Conservation (phyloP, 2,888 invertebrate genomes). For the Epiblema foenella region DNA sequence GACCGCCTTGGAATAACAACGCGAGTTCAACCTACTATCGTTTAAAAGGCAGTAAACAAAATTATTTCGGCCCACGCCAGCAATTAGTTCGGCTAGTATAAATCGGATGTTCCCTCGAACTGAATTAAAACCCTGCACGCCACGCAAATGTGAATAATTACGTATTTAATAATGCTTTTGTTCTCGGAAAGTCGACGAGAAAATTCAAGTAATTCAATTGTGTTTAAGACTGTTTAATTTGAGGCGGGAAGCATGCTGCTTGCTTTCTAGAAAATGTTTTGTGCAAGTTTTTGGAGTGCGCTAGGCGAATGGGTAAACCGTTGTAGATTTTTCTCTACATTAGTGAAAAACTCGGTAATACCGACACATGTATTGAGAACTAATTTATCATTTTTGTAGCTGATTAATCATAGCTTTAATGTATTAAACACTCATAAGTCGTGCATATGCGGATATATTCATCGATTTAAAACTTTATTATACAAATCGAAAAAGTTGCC, state of each 20-base stretch:
- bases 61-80: slow-evolving; percentile 80
- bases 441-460: too few relatives aligned
- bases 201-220: slow-evolving; percentile 85
- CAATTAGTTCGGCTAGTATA: slow-evolving; percentile 85
- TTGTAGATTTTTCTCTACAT: background rate
- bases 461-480: too few relatives aligned
- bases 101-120: slow-evolving; percentile 76
- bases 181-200: slow-evolving; percentile 78
- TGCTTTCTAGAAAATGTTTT: slow-evolving; percentile 72
- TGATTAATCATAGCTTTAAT: too few relatives aligned
- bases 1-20: slow-evolving; percentile 28
- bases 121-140: slow-evolving; percentile 79
- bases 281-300: slow-evolving; percentile 49
- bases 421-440: too few relatives aligned
- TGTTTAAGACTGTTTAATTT: slow-evolving; percentile 82
- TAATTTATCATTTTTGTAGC: too few relatives aligned
- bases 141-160: slow-evolving; percentile 84
- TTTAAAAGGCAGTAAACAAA: slow-evolving; percentile 84
- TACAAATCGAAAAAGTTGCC: too few relatives aligned
- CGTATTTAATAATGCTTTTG: slow-evolving; percentile 85
- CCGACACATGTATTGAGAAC: too few relatives aligned
- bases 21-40: slow-evolving; percentile 59
- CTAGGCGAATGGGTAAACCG: background rate
- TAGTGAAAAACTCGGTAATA: too few relatives aligned
- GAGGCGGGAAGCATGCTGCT: slow-evolving; percentile 68